Percentiles rank a stretch among this genome's conserved stretches.
These are phyloP conservation scores for Lepisosteus oculatus DNA, from an alignment of 2,113 vertebrate species.

Conservation along the genomic window DNA sequence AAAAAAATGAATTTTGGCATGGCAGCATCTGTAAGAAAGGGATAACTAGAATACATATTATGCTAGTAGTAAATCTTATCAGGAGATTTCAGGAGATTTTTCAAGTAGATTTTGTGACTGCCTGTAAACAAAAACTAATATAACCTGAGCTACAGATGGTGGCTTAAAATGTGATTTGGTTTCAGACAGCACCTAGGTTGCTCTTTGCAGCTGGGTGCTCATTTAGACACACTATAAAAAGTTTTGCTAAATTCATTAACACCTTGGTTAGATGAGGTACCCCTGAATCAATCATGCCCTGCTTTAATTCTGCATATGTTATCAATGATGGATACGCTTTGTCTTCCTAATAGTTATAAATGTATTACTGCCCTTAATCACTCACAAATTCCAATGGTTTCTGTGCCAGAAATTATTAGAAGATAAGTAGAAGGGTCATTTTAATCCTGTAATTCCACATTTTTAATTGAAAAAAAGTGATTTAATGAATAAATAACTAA, in stretches of 20 bases:
- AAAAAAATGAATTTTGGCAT: too few relatives aligned
- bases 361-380: conserved; percentile 51
- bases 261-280: conserved; percentile 26
- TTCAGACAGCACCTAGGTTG: too few relatives aligned
- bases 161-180: too few relatives aligned
- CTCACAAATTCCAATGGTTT: conserved; percentile 24
- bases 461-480: conserved; percentile 20
- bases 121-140: too few relatives aligned
- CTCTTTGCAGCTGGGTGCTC: too few relatives aligned
- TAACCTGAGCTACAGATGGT: too few relatives aligned
- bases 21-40: too few relatives aligned
- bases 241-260: conserved; percentile 34
- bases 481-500: conserved; percentile 7
- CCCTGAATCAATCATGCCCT: conserved; percentile 34
- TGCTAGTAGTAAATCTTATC: too few relatives aligned
- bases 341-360: conserved; percentile 57
- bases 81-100: too few relatives aligned
- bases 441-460: conserved; percentile 16
- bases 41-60: too few relatives aligned
- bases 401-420: conserved; percentile 28
- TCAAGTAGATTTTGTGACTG: too few relatives aligned
- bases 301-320: conserved; percentile 49
- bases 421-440: conserved; percentile 28
- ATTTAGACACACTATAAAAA: conserved; percentile 2
- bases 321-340: conserved; percentile 53